Evolutionary conservation across 2,888 invertebrate species (phyloP).

Genomic region (Pristionchus fissidentatus): DNA sequence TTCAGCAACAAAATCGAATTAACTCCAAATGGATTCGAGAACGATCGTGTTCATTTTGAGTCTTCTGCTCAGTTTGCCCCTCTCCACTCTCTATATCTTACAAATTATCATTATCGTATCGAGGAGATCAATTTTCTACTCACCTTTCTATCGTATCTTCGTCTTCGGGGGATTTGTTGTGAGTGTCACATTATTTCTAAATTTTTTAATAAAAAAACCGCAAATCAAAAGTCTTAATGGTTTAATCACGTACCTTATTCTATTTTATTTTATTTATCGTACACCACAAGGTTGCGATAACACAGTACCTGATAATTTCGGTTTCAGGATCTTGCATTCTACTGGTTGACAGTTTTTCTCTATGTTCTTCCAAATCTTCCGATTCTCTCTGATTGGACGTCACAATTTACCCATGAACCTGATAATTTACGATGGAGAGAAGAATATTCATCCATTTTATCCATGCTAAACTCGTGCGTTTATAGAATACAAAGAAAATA

Average conservation of each 20-base stretch:
- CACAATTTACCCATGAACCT: neutral
- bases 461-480: neutral
- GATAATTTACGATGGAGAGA: neutral
- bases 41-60: neutral
- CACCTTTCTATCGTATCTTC: neutral
- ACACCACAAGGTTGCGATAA: no score
- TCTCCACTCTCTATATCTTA: neutral
- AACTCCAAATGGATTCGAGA: neutral
- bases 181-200: no score
- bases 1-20: no score
- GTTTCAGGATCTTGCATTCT: neutral
- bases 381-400: neutral
- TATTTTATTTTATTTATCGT: no score
- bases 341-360: neutral
- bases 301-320: no score
- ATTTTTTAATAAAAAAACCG: no score
- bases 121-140: neutral
- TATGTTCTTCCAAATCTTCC: slow-evolving; percentile 3
- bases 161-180: neutral
- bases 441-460: neutral
- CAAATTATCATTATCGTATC: neutral
- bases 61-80: neutral
- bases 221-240: no score
- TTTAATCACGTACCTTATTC: no score
- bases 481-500: neutral